phyloP scores from a whole-genome alignment of 2,888 invertebrate genomes.

The Trypoxylon attenuatum region DNA sequence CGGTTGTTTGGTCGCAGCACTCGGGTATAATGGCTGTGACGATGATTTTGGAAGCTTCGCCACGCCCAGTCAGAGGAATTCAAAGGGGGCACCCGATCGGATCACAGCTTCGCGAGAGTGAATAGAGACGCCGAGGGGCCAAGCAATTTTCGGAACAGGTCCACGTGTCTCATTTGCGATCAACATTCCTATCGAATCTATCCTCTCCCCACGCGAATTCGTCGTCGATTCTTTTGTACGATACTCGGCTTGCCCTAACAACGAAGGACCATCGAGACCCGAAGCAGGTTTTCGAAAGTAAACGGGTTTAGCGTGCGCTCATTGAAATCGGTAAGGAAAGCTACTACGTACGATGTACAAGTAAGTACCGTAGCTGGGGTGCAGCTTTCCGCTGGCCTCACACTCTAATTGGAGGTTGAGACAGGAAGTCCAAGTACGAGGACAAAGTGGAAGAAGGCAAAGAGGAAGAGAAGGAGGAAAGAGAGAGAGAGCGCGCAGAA shows the following conservation, averaged over 20 bases:
- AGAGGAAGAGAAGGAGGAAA: slow-evolving; percentile 5
- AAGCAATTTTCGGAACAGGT: not conserved
- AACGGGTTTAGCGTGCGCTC: slow-evolving; percentile 30
- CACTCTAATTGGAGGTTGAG: not conserved
- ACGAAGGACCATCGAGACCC: too few relatives aligned
- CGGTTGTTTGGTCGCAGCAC: too few relatives aligned
- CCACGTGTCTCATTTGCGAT: not conserved
- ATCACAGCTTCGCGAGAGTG: too few relatives aligned
- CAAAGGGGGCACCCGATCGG: too few relatives aligned
- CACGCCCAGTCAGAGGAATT: too few relatives aligned
- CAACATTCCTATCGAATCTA: too few relatives aligned
- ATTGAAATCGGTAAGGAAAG: slow-evolving; percentile 8
- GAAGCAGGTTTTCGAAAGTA: slow-evolving; percentile 11
- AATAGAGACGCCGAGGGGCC: too few relatives aligned
- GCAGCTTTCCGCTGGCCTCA: not conserved
- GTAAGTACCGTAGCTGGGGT: too few relatives aligned
- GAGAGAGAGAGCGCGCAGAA: not conserved
- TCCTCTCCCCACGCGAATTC: not conserved
- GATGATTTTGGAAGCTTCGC: slow-evolving; percentile 2
- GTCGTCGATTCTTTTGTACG: not conserved
- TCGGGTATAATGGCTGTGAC: not conserved
- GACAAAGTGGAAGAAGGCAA: not conserved
- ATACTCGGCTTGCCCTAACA: not conserved
- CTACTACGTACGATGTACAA: too few relatives aligned
- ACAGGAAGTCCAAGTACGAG: not conserved